Evolutionary conservation across 1,140 invertebrate species (phyloP).

Genomic region (Lordiphosa clarofinis): DNA sequence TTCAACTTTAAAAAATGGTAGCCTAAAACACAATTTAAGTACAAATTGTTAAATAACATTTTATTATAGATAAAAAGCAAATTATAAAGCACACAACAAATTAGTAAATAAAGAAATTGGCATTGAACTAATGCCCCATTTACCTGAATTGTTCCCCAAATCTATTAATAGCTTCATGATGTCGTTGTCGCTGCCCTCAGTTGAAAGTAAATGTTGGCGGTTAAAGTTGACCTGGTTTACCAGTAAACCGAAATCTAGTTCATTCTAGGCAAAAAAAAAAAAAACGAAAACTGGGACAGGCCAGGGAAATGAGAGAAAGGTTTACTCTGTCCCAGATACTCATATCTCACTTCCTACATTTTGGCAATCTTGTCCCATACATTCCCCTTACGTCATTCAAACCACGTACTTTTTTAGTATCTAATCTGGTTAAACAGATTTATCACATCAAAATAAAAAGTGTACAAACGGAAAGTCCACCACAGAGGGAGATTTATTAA

Average conservation of each 20-base stretch:
- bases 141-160: conserved; percentile 4
- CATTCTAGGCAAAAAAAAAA: conserved; percentile 8
- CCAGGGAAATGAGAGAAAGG: conserved; percentile 12
- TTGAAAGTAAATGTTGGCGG: conserved; percentile 41
- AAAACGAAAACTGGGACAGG: conserved; percentile 33
- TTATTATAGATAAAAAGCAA: too few relatives aligned
- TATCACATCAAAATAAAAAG: conserved; percentile 44
- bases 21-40: too few relatives aligned
- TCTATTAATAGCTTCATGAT: conserved; percentile 12
- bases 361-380: conserved; percentile 13
- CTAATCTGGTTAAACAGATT: conserved; percentile 68
- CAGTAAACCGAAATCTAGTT: conserved; percentile 5
- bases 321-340: conserved; percentile 21
- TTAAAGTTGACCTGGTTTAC: conserved; percentile 51
- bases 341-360: conserved; percentile 9
- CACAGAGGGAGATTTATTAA: conserved; percentile 18
- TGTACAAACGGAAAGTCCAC: conserved; percentile 22
- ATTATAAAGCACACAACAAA: too few relatives aligned
- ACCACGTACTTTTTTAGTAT: conserved; percentile 31
- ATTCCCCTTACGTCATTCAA: conserved; percentile 32
- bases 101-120: neutral
- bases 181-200: conserved; percentile 3
- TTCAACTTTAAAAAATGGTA: too few relatives aligned
- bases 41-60: too few relatives aligned
- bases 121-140: conserved; percentile 13